These are phyloP conservation scores for Chionis minor DNA, from an alignment of 2,113 vertebrate species.

Conservation along the genomic window DNA sequence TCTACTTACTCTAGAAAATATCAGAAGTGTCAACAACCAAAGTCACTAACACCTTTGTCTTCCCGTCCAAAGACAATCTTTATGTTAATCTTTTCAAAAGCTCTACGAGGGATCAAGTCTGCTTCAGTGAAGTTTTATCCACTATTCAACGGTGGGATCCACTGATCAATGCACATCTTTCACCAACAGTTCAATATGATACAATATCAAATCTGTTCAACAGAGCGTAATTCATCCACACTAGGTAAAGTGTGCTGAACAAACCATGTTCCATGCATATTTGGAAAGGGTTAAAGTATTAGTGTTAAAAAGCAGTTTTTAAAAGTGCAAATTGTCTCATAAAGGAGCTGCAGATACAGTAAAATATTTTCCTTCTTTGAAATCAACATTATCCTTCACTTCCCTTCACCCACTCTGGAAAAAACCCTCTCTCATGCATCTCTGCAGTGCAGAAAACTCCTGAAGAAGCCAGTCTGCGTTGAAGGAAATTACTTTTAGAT, in stretches of 20 bases:
- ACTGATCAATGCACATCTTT: conserved; percentile 30
- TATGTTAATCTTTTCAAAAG: neutral
- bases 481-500: conserved; percentile 52
- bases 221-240: conserved; percentile 44
- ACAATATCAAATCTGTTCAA: conserved; percentile 14
- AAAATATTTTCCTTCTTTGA: conserved; percentile 58
- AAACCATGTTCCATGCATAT: conserved; percentile 53
- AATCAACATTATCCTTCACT: conserved; percentile 47
- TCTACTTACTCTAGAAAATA: conserved; percentile 57
- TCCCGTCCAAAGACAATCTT: conserved; percentile 34
- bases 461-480: neutral
- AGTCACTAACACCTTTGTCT: neutral
- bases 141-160: conserved; percentile 25
- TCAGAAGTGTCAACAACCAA: conserved; percentile 41
- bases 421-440: neutral
- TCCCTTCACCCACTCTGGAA: neutral
- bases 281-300: conserved; percentile 70
- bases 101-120: conserved; percentile 28
- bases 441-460: conserved; percentile 44
- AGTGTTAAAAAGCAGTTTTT: conserved; percentile 80
- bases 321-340: conserved; percentile 79
- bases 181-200: conserved; percentile 39
- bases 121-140: conserved; percentile 28
- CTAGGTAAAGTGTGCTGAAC: conserved; percentile 40
- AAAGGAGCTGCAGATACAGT: conserved; percentile 63